A percentile compares a stretch with the other conserved stretches of the same genome.
Evolutionary conservation across 2,797 vertebrate species (phyloP).

Genomic region (Remorina albescens): DNA sequence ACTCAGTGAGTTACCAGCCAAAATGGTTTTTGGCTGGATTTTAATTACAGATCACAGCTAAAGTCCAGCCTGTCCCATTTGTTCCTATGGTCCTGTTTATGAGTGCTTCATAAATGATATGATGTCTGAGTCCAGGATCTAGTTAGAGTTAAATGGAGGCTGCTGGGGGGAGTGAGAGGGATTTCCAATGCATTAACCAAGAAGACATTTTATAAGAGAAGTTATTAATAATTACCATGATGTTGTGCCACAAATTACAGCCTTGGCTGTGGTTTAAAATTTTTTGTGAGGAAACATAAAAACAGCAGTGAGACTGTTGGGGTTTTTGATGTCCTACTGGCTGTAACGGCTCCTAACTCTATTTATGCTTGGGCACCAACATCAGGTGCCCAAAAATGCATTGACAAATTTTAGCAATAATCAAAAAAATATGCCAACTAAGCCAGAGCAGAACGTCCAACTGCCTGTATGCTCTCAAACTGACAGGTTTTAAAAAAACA

Average conservation of each 20-base stretch:
- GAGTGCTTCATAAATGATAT: conserved; percentile 16
- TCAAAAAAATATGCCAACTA: too few relatives aligned
- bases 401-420: too few relatives aligned
- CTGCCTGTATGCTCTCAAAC: too few relatives aligned
- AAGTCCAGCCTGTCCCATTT: conserved; percentile 31
- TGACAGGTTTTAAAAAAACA: too few relatives aligned
- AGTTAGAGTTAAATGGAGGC: too few relatives aligned
- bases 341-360: too few relatives aligned
- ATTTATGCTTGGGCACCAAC: too few relatives aligned
- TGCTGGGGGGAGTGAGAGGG: background rate
- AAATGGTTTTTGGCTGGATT: conserved; percentile 18
- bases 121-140: too few relatives aligned
- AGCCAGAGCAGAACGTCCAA: too few relatives aligned
- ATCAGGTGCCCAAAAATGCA: too few relatives aligned
- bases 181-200: background rate
- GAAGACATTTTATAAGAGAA: background rate
- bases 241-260: background rate
- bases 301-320: background rate
- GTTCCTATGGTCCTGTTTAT: conserved; percentile 12
- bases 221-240: background rate
- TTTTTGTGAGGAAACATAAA: background rate
- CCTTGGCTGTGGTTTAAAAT: background rate
- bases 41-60: conserved; percentile 47
- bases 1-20: background rate
- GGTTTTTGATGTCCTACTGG: too few relatives aligned